Evolutionary conservation across 2,888 invertebrate genomes (phyloP), one percentile per base, ranked within the genome.

Genomic region (Drosophila antonietae): DNA sequence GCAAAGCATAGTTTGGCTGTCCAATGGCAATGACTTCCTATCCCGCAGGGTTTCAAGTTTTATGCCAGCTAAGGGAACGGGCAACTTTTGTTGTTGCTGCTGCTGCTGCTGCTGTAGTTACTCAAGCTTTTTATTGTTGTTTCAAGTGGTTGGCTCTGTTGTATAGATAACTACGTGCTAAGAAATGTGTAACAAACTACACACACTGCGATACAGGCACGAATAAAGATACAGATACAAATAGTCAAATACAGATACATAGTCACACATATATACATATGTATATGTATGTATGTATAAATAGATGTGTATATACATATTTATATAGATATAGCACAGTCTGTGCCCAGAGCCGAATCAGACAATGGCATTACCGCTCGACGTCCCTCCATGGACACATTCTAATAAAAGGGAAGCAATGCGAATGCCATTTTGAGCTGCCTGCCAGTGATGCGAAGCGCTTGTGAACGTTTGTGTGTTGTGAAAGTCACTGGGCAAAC

Each of bases 131-230:
- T 85, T 87, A 89, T 89, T 89, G 88, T 87, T 89, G 81, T 71
- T 83, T 89, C 84, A 89, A 82, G 82, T 88, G 70, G 81, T 58
- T 73, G 71, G 33, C 64, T 15, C 20, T 47, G 64, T 31, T 75
- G 77, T 47, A 67, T 57, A 83, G 89, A 88, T 90, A 84, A 90
- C 83, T 84, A 84, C 90, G 89, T 84, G 90, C 90, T 90, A 88
- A 86, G 90, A 88, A 90, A 85, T 88, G 86, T 89, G 83, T 82
- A 76, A 71, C 86, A 79, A 71, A 82, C 90, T 75, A 67, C 76
- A 82, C 58, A 73, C 73, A 69, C 66, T 67, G 55, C 68, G 61
- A 82, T 59, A 67, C 37, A 67, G 59, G 41, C 51, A 83, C 53
- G 18, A 66, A 60, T 37, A 64, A 49, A 75, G 55, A 75, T 68